Conservation (phyloP, 1,140 invertebrate genomes). For the Cotesia typhae region DNA sequence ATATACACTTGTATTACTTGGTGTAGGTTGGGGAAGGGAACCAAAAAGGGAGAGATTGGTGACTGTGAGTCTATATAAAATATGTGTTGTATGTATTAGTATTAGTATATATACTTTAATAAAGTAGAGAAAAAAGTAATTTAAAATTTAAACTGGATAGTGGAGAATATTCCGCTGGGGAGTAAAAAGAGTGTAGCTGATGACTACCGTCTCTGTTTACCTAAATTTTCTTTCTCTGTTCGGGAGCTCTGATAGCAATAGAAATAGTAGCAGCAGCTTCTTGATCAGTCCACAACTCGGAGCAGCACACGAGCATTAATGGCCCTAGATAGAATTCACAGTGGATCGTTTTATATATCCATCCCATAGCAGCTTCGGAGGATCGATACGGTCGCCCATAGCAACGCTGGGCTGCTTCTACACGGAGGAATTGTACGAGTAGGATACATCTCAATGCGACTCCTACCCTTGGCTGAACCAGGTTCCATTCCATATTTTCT, state of each 20-base stretch:
- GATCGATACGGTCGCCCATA: constrained; percentile 54
- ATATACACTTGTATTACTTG: neutral
- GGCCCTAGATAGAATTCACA: constrained; percentile 49
- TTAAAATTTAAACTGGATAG: neutral
- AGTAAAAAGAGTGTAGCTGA: no score
- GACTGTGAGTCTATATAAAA: neutral
- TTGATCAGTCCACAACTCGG: constrained; percentile 33
- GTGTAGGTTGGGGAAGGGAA: neutral
- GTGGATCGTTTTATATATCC: constrained; percentile 55
- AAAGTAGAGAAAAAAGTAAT: neutral
- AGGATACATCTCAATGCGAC: constrained; percentile 54
- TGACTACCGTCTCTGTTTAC: no score
- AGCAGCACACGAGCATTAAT: constrained; percentile 50
- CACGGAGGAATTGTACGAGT: constrained; percentile 43
- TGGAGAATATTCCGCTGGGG: no score
- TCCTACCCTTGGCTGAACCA: constrained; percentile 27
- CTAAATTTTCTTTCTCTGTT: no score
- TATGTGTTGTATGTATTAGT: no score
- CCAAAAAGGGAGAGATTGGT: constrained; percentile 1
- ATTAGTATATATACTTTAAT: neutral
- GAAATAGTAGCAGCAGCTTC: neutral
- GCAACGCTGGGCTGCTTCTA: constrained; percentile 40
- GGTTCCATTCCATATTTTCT: neutral
- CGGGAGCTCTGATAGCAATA: neutral
- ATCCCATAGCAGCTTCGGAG: constrained; percentile 40